Base-by-base conservation (phyloP, 2,888 invertebrate genomes). In the Syritta pipiens region DNA sequence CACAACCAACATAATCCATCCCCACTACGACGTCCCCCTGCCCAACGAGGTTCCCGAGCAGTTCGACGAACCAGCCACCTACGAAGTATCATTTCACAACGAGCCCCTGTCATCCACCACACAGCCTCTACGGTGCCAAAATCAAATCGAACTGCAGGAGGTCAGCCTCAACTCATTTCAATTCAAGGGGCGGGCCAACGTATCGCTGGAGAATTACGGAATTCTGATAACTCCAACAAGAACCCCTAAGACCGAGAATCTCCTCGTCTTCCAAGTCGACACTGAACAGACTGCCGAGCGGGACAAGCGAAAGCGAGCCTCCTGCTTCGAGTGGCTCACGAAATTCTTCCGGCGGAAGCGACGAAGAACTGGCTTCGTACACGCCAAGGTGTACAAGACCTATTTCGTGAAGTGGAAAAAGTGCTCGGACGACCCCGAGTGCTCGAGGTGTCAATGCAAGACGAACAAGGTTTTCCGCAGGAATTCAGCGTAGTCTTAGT, bases 351-450 rank as follows among this genome's bases (percentile, higher is more conserved):
- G 37, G 0, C 2, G 51, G 1, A 62, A 57, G 10, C 30, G 35
- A 9, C 6, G 26, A 46, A 44, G 5, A 4, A 12, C 26, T 10
- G 44, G 37, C 0, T 19, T 19, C 22, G 82, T 84, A 4, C 83
- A 83, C 9, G 87, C 87, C 0, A 86, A 87, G 6, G 86, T 87
- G 0, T 86, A 87, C 65, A 87, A 87, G 67, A 87, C 86, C 0
- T 87, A 87, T 65, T 88, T 87, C 57, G 84, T 87, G 0, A 84
- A 84, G 2, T 87, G 88, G 87, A 84, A 81, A 65, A 87, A 88
- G n/a, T 85, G 85, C 9, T 84, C 87, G 12, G 84, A 85, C 0
- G 14, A 49, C 4, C 9, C 6, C 3, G 24, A 65, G 1, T 59
- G 76, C 10, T 12, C 51, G 3, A 6, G 0, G 10, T 59, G 51